A percentile compares a stretch with the other conserved stretches of the same genome.
phyloP scores from a whole-genome alignment of 2,888 invertebrate species.

The Morinoia aosen region DNA sequence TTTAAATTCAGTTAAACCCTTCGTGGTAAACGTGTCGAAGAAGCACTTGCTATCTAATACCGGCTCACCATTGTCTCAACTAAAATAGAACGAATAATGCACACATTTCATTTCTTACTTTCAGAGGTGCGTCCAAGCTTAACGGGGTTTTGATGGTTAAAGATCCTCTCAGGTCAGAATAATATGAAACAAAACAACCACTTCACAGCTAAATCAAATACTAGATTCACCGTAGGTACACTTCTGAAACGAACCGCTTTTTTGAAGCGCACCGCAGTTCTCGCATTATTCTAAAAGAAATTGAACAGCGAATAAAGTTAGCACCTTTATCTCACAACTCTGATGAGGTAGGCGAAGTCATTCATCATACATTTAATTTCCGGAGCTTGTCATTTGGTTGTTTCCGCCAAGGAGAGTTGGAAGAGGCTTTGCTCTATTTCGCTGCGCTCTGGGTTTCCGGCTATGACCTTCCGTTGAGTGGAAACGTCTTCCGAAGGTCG shows the following conservation, averaged over 20 bases:
- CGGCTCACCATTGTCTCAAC: background rate
- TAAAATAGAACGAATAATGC: background rate
- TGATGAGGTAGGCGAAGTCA: slow-evolving; percentile 38
- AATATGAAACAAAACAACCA: background rate
- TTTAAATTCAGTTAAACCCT: no score
- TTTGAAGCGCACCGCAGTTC: background rate
- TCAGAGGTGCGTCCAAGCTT: background rate
- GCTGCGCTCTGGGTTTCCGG: slow-evolving; percentile 31
- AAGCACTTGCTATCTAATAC: no score
- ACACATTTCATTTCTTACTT: background rate
- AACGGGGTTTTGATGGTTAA: background rate
- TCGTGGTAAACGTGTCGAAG: no score
- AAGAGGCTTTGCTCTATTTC: slow-evolving; percentile 35
- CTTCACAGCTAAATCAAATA: background rate
- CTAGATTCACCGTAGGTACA: background rate
- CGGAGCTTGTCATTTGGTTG: slow-evolving; percentile 47
- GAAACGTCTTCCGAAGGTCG: slow-evolving; percentile 7
- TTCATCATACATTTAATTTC: slow-evolving; percentile 53
- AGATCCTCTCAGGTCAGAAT: background rate
- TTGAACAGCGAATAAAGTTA: background rate
- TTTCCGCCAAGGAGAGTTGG: slow-evolving; percentile 23
- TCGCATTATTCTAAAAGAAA: slow-evolving; percentile 31
- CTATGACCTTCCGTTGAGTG: slow-evolving; percentile 42
- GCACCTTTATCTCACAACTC: background rate
- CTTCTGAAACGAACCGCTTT: background rate